Evolutionary conservation across 2,113 vertebrate species (phyloP).

Genomic region (Tenrec ecaudatus): DNA sequence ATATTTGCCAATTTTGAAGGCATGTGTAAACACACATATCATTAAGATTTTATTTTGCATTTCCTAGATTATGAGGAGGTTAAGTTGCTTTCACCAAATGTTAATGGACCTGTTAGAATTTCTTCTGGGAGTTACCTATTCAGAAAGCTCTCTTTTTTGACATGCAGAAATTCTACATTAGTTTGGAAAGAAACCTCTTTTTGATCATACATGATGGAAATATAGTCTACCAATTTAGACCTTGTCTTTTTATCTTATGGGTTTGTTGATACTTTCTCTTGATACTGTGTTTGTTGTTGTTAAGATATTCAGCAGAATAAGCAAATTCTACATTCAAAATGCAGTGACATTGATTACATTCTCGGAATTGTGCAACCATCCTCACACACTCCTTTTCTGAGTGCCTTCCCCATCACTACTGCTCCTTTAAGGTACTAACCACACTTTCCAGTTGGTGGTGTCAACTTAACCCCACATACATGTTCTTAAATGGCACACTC

Average conservation of each 20-base stretch:
- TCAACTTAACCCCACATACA: background rate
- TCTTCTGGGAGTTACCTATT: background rate
- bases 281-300: no score
- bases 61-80: background rate
- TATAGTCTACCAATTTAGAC: background rate
- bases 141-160: background rate
- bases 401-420: background rate
- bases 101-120: constrained; percentile 3
- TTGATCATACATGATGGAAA: background rate
- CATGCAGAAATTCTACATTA: background rate
- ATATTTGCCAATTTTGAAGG: background rate
- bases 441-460: background rate
- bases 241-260: background rate
- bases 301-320: no score
- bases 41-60: background rate
- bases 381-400: background rate
- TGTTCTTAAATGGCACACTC: background rate
- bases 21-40: background rate
- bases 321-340: background rate
- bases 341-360: background rate
- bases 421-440: background rate
- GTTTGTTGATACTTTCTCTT: no score
- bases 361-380: background rate
- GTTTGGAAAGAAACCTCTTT: background rate
- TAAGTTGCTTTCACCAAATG: background rate